phyloP scores from a whole-genome alignment of 2,888 invertebrate genomes.

The Thymelicus sylvestris region DNA sequence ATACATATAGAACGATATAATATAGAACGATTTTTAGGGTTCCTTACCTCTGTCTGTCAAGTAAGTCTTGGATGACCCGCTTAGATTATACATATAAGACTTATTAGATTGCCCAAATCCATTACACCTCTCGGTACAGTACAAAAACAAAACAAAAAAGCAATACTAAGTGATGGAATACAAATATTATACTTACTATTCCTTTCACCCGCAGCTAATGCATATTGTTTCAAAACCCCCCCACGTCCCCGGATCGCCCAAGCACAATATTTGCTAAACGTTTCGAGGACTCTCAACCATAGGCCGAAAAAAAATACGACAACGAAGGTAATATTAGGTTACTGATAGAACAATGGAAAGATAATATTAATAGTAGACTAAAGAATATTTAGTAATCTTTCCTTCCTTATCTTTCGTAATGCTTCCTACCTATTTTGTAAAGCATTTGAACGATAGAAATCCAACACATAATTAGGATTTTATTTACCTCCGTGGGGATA shows the following conservation, averaged over 20 bases:
- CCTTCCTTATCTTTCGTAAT: too few species aligned
- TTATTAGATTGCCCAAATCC: too few species aligned
- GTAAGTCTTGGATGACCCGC: too few species aligned
- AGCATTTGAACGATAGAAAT: too few species aligned
- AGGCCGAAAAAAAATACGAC: constrained; percentile 6
- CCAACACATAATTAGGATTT: too few species aligned
- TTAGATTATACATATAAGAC: too few species aligned
- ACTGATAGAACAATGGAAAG: neutral
- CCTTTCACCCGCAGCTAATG: neutral
- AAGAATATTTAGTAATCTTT: neutral
- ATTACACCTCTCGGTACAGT: neutral
- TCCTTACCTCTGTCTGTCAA: too few species aligned
- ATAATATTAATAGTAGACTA: neutral
- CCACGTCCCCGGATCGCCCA: constrained; percentile 23
- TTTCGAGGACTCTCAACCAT: neutral
- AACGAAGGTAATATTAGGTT: constrained; percentile 7
- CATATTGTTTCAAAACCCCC: constrained; percentile 7
- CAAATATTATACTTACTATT: constrained; percentile 12
- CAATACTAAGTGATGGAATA: neutral
- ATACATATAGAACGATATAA: too few species aligned
- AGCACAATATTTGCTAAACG: constrained; percentile 44
- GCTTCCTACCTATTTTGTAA: too few species aligned
- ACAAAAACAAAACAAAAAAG: neutral
- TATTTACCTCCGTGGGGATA: too few species aligned
- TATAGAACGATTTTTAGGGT: too few species aligned